These are phyloP conservation scores for Mobula hypostoma DNA, from an alignment of 2,113 vertebrate species.

Conservation along the genomic window DNA sequence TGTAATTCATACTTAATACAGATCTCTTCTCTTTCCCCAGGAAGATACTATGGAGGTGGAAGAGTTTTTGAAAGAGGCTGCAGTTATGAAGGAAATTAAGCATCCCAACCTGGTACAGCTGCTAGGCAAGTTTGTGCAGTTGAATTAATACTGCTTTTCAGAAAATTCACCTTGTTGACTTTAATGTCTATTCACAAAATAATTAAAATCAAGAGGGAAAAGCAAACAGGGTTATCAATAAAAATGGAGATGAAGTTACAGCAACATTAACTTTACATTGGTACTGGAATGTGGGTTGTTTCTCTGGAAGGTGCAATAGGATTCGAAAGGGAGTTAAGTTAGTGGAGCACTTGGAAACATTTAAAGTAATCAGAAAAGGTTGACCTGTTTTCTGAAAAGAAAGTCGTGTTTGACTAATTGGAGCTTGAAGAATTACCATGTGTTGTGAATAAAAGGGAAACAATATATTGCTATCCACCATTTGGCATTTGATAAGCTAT, in stretches of 20 bases:
- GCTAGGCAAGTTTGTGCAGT: constrained; percentile 65
- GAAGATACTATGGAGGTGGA: constrained; percentile 99
- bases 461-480: no score
- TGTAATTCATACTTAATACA: not conserved
- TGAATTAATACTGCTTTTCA: not conserved
- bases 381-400: no score
- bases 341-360: no score
- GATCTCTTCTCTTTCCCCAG: constrained; percentile 50
- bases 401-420: no score
- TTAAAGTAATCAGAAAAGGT: no score
- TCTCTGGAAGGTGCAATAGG: not conserved
- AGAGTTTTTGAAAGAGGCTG: constrained; percentile 93
- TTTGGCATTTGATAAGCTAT: no score
- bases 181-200: not conserved
- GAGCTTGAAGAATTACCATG: no score
- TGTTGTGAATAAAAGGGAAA: no score
- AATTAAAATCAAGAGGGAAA: not conserved
- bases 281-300: not conserved
- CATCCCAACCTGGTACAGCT: constrained; percentile 95
- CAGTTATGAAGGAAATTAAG: constrained; percentile 98
- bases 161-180: not conserved
- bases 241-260: not conserved
- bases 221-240: not conserved
- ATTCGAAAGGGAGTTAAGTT: not conserved
- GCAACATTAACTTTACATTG: not conserved